Conservation (phyloP, 2,888 invertebrate genomes). For the Uropetala carovei region DNA sequence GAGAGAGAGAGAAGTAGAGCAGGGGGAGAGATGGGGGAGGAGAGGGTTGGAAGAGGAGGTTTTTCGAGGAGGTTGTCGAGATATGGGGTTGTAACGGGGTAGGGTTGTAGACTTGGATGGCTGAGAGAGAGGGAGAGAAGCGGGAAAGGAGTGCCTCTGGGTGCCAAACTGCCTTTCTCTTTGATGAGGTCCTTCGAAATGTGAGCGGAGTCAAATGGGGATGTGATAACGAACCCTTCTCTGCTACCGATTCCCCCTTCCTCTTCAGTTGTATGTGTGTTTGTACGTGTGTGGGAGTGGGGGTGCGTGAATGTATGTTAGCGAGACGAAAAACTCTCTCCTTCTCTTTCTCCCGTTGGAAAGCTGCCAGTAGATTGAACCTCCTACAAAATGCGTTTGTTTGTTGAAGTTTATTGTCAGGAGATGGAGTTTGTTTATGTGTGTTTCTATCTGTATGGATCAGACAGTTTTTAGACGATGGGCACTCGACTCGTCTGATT, state of each 20-base stretch:
- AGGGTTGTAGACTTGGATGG: too few species aligned
- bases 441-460: background rate
- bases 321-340: constrained; percentile 25
- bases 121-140: background rate
- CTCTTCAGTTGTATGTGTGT: background rate
- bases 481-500: background rate
- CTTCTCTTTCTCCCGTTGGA: background rate
- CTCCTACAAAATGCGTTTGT: constrained; percentile 20
- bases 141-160: too few species aligned
- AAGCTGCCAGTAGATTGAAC: background rate
- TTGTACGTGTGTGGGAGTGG: too few species aligned
- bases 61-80: background rate
- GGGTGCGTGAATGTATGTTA: too few species aligned
- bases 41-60: too few species aligned
- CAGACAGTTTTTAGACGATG: background rate
- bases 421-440: background rate
- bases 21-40: too few species aligned
- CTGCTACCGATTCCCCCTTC: background rate
- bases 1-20: too few species aligned
- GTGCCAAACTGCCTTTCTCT: background rate
- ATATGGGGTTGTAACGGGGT: too few species aligned
- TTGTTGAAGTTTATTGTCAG: constrained; percentile 5
- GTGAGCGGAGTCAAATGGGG: constrained; percentile 26
- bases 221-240: constrained; percentile 23
- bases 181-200: constrained; percentile 21